Conservation (phyloP, 2,113 vertebrate genomes). For the Melanotaenia duboulayi region DNA sequence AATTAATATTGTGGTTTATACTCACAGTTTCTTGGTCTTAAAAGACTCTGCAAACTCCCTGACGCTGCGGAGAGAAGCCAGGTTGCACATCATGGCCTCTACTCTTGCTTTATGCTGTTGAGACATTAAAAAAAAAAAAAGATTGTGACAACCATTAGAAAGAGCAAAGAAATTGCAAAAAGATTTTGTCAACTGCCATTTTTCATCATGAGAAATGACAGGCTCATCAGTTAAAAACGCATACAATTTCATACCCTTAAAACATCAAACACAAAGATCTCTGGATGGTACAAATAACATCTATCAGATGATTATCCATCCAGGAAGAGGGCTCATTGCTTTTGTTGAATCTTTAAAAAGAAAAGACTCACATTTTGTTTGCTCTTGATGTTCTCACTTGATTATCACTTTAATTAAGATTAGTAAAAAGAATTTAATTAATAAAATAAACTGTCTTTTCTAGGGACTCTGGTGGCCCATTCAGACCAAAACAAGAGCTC, state of each 20-base stretch:
- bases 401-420: background rate
- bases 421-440: background rate
- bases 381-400: background rate
- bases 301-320: too few relatives aligned
- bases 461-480: background rate
- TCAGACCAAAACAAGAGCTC: background rate
- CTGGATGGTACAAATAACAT: too few relatives aligned
- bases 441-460: background rate
- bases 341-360: too few relatives aligned
- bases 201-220: too few relatives aligned
- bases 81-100: conserved; percentile 94
- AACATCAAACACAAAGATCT: too few relatives aligned
- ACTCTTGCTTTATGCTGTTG: conserved; percentile 94
- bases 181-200: background rate
- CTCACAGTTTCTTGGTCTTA: conserved; percentile 95
- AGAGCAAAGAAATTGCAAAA: background rate
- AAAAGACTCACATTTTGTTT: background rate
- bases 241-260: too few relatives aligned
- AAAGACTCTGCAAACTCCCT: conserved; percentile 91
- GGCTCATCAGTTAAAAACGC: too few relatives aligned
- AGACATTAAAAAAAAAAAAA: conserved; percentile 42
- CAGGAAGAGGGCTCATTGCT: too few relatives aligned
- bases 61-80: conserved; percentile 90
- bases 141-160: conserved; percentile 7
- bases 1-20: conserved; percentile 46